Evolutionary conservation across 1,140 invertebrate genomes (phyloP), one percentile per base, ranked within the genome.

Genomic region (Mylabris phalerata): DNA sequence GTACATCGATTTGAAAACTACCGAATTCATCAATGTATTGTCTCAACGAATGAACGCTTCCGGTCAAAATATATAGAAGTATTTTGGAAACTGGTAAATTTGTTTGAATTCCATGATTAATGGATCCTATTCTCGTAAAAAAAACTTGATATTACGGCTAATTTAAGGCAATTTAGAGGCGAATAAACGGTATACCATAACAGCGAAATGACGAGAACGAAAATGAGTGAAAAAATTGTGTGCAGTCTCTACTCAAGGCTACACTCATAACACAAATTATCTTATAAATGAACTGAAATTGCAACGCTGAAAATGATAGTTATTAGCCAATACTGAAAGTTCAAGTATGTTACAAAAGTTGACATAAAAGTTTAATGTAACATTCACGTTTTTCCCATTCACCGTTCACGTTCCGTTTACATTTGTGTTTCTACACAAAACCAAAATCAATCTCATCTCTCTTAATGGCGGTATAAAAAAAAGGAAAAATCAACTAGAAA

Each of bases 301-400:
- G 25, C 52, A 24, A 46, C 9, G 26, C 44, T 55, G 45, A 47
- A 48, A 55, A 55, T 47, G 45, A 55, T 55, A 46, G 52, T 55
- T 55, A 47, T 55, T 55, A 46, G 52, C 44, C 45, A 55, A 55
- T 55, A 47, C 44, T 55, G 52, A 55, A 55, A 55, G 52, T 55
- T 55, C 52, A 55, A 55, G 52, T 55, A 55, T 55, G 52, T 55
- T 55, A 46, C 43, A 55, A 55, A 46, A 55, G 52, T 55, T 55
- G 52, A 55, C 52, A 55, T 47, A 55, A 55, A 47, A 54, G 51
- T 54, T 54, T 54, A 54, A 47, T 55, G 45, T 55, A 55, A 55
- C 52, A 55, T 55, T 55, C 52, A 55, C 52, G 52, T 47, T 55
- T 55, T 55, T 55, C 52, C 52, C 52, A 55, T 55, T 55, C 52